phyloP scores from a whole-genome alignment of 2,888 invertebrate species.

The Tenthredo distinguenda region DNA sequence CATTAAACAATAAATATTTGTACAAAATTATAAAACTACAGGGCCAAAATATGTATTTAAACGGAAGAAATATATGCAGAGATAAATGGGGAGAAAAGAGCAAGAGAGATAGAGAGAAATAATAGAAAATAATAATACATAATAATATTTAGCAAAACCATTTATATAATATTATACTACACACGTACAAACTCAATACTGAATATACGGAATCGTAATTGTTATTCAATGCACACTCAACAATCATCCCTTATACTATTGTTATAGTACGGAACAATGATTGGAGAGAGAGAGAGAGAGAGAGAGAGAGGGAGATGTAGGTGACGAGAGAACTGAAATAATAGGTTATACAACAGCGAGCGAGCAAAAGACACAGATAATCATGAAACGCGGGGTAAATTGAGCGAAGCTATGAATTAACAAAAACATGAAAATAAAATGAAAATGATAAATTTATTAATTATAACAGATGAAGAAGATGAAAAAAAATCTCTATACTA shows the following conservation, averaged over 20 bases:
- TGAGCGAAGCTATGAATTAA: conserved; percentile 26
- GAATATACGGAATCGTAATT: neutral
- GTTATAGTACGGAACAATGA: conserved; percentile 16
- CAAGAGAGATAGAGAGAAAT: conserved; percentile 57
- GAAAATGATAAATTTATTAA: conserved; percentile 49
- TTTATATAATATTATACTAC: neutral
- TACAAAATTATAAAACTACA: conserved; percentile 74
- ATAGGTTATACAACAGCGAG: conserved; percentile 5
- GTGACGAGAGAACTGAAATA: conserved; percentile 28
- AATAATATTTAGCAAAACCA: neutral
- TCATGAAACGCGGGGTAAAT: neutral
- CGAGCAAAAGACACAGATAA: conserved; percentile 31
- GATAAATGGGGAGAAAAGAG: conserved; percentile 29
- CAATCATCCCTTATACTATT: conserved; percentile 15
- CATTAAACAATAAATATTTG: conserved; percentile 62
- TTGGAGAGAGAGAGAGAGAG: neutral
- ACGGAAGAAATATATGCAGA: conserved; percentile 45
- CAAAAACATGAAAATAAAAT: conserved; percentile 51
- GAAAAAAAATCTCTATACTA: conserved; percentile 59
- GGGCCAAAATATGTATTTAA: conserved; percentile 67
- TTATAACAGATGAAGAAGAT: conserved; percentile 28
- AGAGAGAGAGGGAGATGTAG: conserved; percentile 28
- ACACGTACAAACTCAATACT: conserved; percentile 12
- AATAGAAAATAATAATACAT: conserved; percentile 62
- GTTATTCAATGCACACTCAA: conserved; percentile 4